A percentile compares a stretch with the other conserved stretches of the same genome.
Evolutionary conservation across 2,888 invertebrate species (phyloP).

Genomic region (Nematopogon swammerdamellus): DNA sequence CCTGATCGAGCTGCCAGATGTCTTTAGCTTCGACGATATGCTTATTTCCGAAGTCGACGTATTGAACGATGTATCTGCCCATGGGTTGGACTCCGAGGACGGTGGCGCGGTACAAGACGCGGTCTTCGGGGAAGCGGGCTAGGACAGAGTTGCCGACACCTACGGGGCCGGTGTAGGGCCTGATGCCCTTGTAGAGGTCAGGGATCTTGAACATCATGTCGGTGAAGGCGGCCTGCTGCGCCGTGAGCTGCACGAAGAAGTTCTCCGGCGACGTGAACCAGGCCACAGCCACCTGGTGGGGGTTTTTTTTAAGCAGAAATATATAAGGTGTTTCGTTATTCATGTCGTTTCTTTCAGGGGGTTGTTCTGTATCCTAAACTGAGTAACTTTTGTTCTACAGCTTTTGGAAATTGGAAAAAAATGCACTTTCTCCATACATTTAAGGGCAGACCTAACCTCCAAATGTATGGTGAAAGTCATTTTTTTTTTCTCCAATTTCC

Average conservation of each 20-base stretch:
- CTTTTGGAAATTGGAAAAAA: too few species aligned
- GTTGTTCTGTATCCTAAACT: too few species aligned
- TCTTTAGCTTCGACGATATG: constrained; percentile 60
- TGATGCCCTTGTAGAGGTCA: constrained; percentile 57
- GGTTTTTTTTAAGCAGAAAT: too few species aligned
- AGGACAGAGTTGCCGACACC: constrained; percentile 63
- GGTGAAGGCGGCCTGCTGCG: constrained; percentile 54
- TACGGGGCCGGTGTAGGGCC: constrained; percentile 32
- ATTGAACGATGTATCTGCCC: constrained; percentile 63
- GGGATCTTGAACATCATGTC: constrained; percentile 71
- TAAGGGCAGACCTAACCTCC: too few species aligned
- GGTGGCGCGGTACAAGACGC: constrained; percentile 67
- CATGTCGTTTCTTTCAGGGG: too few species aligned
- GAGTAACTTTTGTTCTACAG: too few species aligned
- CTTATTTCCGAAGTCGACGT: constrained; percentile 75
- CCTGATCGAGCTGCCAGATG: constrained; percentile 67
- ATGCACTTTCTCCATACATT: too few species aligned
- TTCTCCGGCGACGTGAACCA: constrained; percentile 75
- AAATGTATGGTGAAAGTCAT: too few species aligned
- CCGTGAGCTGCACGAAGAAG: constrained; percentile 63
- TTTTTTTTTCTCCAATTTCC: too few species aligned
- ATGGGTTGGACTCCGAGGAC: constrained; percentile 56
- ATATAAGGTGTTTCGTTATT: too few species aligned
- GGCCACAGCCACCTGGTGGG: constrained; percentile 63
- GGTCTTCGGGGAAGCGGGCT: constrained; percentile 68